Evolutionary conservation across 2,113 vertebrate genomes (phyloP).

Genomic region (Corythornis cristatus): DNA sequence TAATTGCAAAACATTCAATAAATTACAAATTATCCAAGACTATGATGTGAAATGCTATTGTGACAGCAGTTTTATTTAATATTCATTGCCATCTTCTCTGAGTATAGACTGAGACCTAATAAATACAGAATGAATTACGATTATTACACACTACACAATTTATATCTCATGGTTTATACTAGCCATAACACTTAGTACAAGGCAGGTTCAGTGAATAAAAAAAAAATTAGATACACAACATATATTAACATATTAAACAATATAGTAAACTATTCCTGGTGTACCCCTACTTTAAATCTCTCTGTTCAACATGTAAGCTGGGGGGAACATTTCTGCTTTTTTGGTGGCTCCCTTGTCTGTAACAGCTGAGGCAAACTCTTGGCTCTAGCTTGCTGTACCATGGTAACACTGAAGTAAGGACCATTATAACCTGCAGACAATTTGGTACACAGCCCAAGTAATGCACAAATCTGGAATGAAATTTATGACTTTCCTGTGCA

Average conservation of each 20-base stretch:
- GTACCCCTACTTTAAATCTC: background rate
- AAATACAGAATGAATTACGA: conserved; percentile 42
- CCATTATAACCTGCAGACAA: background rate
- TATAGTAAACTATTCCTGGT: background rate
- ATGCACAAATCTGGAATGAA: background rate
- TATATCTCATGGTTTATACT: conserved; percentile 5
- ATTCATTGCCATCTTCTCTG: conserved; percentile 48
- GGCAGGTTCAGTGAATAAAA: background rate
- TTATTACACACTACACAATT: conserved; percentile 30
- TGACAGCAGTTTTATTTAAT: conserved; percentile 25
- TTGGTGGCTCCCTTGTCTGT: background rate
- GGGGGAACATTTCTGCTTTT: background rate
- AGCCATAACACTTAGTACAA: background rate
- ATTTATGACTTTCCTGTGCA: background rate
- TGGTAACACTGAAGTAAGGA: background rate
- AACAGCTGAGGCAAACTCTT: background rate
- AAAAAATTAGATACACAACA: background rate
- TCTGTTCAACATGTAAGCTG: background rate
- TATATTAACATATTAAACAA: background rate
- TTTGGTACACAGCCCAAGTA: background rate
- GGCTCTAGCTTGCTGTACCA: background rate
- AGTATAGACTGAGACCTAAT: conserved; percentile 49
- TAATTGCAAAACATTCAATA: conserved; percentile 39
- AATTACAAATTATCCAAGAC: conserved; percentile 47
- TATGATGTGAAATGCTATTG: conserved; percentile 35